Evolutionary conservation across 2,113 vertebrate genomes (phyloP), one percentile per base, ranked within the genome.

Genomic region (Chroicocephalus ridibundus): DNA sequence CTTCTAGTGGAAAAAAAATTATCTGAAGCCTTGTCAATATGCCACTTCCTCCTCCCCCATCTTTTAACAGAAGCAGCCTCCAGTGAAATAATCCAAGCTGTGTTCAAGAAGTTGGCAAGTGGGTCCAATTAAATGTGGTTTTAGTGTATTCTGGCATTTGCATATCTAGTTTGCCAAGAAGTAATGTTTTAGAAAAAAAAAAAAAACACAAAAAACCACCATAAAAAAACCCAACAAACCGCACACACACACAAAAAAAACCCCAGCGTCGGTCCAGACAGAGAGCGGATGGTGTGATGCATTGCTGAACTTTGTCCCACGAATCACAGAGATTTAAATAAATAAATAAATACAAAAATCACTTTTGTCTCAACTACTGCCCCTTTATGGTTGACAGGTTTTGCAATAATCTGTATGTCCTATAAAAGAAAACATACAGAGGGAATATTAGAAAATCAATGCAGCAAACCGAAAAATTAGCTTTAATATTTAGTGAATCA

Each of bases 41-140:
- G 98, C 98, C 98, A 98, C 97, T 98, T 98, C 98, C 98, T 98
- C 98, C 98, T 98, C 98, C 98, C 98, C 98, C 98, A 98, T 98
- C 97, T 98, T 98, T 98, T 98, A 98, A 98, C 98, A 98, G 98
- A 98, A 98, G 97, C 98, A 98, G 98, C 98, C 98, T 98, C 98
- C 98, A 98, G 98, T 98, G 97, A 98, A 98, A 98, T 98, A 98
- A 98, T 98, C 98, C 98, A 98, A 98, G 98, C 98, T 98, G 98
- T 98, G 98, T 98, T 98, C 98, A 98, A 98, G 98, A 98, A 98
- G 98, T 98, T 98, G 98, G 98, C 98, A 98, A 98, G 98, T 98
- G 97, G 98, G 98, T 97, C 98, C 98, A 98, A 98, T 98, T 98
- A 98, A 98, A 98, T 98, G 98, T 98, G 98, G 98, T 98, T 98